Base-by-base conservation (phyloP, 2,888 invertebrate genomes). In the Eurois occulta region DNA sequence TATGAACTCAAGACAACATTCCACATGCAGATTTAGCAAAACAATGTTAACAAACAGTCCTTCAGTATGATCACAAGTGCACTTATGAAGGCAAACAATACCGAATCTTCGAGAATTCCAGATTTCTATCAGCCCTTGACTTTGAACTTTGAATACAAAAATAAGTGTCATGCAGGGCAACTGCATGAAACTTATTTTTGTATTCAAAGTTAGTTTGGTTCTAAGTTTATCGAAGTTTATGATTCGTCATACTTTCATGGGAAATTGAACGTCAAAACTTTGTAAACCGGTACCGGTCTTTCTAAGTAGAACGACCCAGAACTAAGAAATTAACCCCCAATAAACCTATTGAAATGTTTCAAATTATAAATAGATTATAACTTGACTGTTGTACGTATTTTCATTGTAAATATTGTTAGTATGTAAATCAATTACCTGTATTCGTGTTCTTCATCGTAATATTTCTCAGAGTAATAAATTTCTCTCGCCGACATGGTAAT, bases 401-500 rank as follows among this genome's bases (percentile, higher is more conserved):
- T 13, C 41, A 38, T n/a, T 46, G 10, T n/a, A 32, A 5, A 43
- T 52, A 60, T 2, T 52, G 21, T 66, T 28, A 70, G 0, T 10
- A n/a, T 32, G 4, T 62, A 62, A 55, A 55, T 35, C 18, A 11
- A 18, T 85, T 97, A 99, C 99, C 99, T 98, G 97, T 99, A 99
- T 95, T 99, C 99, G 92, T 98, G 98, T 88, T 98, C 97, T 81
- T 99, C 99, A 91, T 99, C 99, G 91, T 97, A 98, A 94, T 99
- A 99, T 97, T 99, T 99, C 87, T 98, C 98, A 0, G 99, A 99
- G 95, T 99, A 99, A 93, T 98, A 99, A 90, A 99, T 99, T 86
- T 98, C 98, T 94, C 98, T 98, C 65, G 90, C 90, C 87, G 97
- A 95, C 97, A 98, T 97, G 77, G 72, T 92, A 82, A 79, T 79